Base-by-base conservation (phyloP, 2,113 vertebrate genomes). In the Mus spicilegus region DNA sequence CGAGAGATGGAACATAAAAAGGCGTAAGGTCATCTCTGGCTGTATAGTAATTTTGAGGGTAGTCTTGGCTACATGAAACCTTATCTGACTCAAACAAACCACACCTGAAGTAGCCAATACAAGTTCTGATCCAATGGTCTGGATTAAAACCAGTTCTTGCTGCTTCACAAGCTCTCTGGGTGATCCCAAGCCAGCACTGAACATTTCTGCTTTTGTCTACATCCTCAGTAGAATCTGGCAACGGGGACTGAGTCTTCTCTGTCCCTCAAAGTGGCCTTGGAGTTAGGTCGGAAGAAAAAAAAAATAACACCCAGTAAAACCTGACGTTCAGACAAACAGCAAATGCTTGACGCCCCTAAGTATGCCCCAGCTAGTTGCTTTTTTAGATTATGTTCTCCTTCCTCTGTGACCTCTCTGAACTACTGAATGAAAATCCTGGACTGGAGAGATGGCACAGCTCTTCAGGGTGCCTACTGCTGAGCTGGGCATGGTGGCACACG, bases 41-140 rank as follows among this genome's bases (percentile, higher is more conserved):
- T 87, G 54, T 36, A 72, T 56, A 87, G 33, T 87, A 70, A 87
- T 30, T 69, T 87, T 69, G 16, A 33, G 61, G 84, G 39, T 49
- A 69, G 33, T 13, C 13, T 54, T 22, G 49, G 22, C 33, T 87
- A 56, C 22, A 72, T n/a, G 49, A 88, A 22, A 39, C 36, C 51
- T n/a, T 88, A 73, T 88, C 33, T 73, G 33, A 73, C 58, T 4
- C 19, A 70, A 49, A n/a, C 20, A 90, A 70, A 36, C 30, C 28
- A 13, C 63, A 17, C 19, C 61, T 80, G 56, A 89, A 84, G 81
- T 24, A 30, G 80, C 22, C 7, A 14, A 10, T 26, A 69, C 75
- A 95, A 87, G 93, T 87, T 95, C 46, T 86, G 67, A 93, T 54
- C 87, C 36, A 91, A 24, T 39, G 33, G 24, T 88, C 65, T 65